A percentile compares a stretch with the other conserved stretches of the same genome.
Conservation (phyloP, 2,888 invertebrate genomes). For the Xestia rhomboidea region DNA sequence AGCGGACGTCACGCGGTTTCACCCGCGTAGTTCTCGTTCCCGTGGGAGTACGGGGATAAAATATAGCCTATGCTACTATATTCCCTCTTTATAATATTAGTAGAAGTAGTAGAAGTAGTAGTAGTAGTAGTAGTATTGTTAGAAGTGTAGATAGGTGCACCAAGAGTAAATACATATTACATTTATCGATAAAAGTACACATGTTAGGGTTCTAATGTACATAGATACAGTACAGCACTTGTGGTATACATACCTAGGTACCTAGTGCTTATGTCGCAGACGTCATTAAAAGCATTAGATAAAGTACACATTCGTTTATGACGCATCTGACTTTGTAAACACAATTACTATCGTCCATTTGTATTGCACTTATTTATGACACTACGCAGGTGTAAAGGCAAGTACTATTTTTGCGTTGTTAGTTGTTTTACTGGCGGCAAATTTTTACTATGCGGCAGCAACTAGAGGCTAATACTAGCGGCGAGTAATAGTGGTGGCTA, state of each 20-base stretch:
- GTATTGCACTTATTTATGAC: not conserved
- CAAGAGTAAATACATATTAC: too few species aligned
- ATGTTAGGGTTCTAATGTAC: too few species aligned
- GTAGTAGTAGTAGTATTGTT: too few species aligned
- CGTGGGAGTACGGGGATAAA: too few species aligned
- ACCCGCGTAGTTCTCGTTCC: too few species aligned
- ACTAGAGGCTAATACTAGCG: not conserved
- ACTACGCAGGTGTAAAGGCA: not conserved
- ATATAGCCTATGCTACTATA: too few species aligned
- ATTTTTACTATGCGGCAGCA: not conserved
- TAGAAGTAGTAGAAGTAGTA: too few species aligned
- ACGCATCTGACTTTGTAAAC: conserved; percentile 6
- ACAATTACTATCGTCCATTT: not conserved
- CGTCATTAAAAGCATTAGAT: not conserved
- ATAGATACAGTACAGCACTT: not conserved
- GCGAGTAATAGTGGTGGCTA: not conserved
- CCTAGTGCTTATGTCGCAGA: not conserved
- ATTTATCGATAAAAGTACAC: too few species aligned
- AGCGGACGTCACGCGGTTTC: too few species aligned
- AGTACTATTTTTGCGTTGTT: not conserved
- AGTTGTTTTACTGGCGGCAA: not conserved
- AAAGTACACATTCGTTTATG: not conserved
- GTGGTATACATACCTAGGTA: not conserved
- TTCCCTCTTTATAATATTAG: too few species aligned
- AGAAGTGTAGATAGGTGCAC: too few species aligned